phyloP scores from a whole-genome alignment of 2,113 vertebrate genomes.

The Daphoenositta chrysoptera region DNA sequence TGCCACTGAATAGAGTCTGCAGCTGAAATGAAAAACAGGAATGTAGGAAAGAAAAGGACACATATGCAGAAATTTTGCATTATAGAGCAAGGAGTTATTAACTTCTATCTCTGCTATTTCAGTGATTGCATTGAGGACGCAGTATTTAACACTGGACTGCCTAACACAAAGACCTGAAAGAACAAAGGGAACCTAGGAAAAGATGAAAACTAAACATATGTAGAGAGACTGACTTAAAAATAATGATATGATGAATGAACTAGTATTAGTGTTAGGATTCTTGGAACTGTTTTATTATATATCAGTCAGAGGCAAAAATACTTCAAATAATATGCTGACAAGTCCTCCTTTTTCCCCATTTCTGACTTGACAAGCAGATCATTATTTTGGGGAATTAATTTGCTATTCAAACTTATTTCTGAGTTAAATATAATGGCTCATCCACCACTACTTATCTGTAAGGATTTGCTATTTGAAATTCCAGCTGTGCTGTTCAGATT shows the following conservation, averaged over 20 bases:
- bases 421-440: constrained; percentile 47
- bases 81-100: background rate
- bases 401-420: constrained; percentile 36
- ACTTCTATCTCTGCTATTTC: background rate
- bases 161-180: background rate
- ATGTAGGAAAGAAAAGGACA: background rate
- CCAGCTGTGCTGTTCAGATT: constrained; percentile 45
- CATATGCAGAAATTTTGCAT: background rate
- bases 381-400: constrained; percentile 46
- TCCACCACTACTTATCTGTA: constrained; percentile 9
- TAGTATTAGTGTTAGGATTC: background rate
- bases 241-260: background rate
- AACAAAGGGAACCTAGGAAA: background rate
- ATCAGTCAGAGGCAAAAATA: constrained; percentile 10
- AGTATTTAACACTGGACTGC: background rate
- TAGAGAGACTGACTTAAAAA: background rate
- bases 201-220: background rate
- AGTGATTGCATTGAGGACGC: background rate
- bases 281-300: background rate
- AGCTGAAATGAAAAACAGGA: background rate
- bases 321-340: constrained; percentile 16
- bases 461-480: constrained; percentile 33
- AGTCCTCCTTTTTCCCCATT: background rate
- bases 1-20: background rate
- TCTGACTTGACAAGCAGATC: constrained; percentile 36